Evolutionary conservation across 1,140 invertebrate genomes (phyloP), one percentile per base, ranked within the genome.

Genomic region (Eumeta japonica): DNA sequence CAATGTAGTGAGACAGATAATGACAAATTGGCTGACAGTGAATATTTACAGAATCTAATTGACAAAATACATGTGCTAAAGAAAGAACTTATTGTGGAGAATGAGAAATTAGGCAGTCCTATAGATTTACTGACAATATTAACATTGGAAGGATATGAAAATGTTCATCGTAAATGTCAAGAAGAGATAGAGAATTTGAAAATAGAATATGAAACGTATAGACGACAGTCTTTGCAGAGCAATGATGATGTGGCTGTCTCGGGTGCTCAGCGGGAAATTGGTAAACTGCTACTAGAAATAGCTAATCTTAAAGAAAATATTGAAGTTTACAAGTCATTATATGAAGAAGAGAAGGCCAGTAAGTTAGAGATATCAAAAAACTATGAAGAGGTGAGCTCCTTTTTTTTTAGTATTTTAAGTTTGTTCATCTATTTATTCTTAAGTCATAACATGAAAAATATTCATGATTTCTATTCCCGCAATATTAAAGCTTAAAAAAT

Each of bases 221-320:
- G 64, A 29, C 27, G 37, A 31, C 39, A 48, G 27, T 16, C 43
- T 4, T 16, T 35, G 13, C 39, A 40, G 17, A 52, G 39, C 37
- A 41, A 32, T 14, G 38, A 3, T 4, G 13, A 38, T 10, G n/a
- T 15, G 3, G 36, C 39, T 45, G 36, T 16, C 37, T 30, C 51
- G 28, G 56, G 58, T 12, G 60, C 57, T 5, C 62, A 74, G 27
- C 67, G 58, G 28, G 58, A 81, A 68, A 46, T 66, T 57, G 48
- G 67, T 51, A 59, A 77, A 17, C 62, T 83, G 28, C 82, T 79
- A 55, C 72, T 71, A 7, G 81, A 86, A 45, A 79, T 83, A 39
- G 76, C 70, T 32, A 79, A 82, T 34, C 62, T 86, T 20, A 83
- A 84, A 49, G 84, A 86, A 44, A 82, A 83, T 48, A 12, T 65